phyloP scores from a whole-genome alignment of 2,113 vertebrate genomes.

The Colaptes auratus region DNA sequence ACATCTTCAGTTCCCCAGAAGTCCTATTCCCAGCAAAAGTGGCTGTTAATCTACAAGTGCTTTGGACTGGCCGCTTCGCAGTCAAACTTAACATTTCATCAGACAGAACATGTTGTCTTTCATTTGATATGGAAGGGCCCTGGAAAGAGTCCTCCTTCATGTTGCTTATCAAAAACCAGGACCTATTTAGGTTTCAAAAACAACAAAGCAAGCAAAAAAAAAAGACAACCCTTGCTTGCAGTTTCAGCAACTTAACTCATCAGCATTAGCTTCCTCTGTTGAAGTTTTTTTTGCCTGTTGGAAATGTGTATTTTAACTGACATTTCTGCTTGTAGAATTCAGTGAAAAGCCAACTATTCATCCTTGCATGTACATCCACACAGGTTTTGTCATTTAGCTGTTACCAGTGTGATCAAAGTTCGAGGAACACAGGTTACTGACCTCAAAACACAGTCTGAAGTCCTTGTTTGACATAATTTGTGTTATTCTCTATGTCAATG shows the following conservation, averaged over 20 bases:
- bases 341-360: neutral
- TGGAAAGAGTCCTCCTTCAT: neutral
- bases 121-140: neutral
- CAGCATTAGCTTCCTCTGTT: neutral
- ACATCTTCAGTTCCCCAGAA: neutral
- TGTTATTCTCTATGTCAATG: conserved; percentile 18
- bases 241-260: neutral
- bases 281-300: neutral
- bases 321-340: neutral
- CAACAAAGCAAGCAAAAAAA: neutral
- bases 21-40: neutral
- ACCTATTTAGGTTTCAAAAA: neutral
- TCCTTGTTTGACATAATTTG: conserved; percentile 13
- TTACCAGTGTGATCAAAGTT: conserved; percentile 10
- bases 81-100: neutral
- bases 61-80: neutral
- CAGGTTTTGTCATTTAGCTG: neutral
- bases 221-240: neutral
- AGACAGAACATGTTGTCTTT: neutral
- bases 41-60: neutral
- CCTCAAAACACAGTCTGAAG: conserved; percentile 33
- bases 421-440: conserved; percentile 33
- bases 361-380: neutral
- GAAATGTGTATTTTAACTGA: neutral
- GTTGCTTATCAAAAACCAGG: neutral